Base-by-base conservation (phyloP, 2,888 invertebrate genomes). In the Heliothis peltigera region DNA sequence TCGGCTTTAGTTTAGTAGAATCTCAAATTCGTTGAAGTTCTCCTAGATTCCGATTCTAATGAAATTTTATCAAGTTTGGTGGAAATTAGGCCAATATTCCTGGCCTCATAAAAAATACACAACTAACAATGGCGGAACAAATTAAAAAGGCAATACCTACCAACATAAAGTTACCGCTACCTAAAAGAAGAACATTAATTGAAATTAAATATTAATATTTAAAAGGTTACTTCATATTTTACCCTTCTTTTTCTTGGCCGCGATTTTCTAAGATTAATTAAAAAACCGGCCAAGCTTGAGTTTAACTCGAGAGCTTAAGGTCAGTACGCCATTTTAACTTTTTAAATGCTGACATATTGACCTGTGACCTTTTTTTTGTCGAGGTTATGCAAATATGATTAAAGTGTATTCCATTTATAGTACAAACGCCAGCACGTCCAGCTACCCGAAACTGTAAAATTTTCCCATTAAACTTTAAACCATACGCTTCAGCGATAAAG, bases 241-340 rank as follows among this genome's bases (percentile, higher is more conserved):
- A 43, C 53, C 46, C 19, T 58, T 35, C 25, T 44, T 71, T 75
- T 76, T 74, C 49, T 60, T 43, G 7, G 21, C 62, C n/a, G 43
- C 48, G 61, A 66, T 71, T 74, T 71, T 22, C 56, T 66, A 47
- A 72, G 61, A 71, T 59, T 76, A 74, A 74, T 74, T 74, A 76
- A 76, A 71, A 74, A 57, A 44, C 62, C 77, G 49, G 72, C 72
- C 72, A 76, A 61, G 72, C 67, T 66, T 21, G 66, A 62, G 44
- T 54, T 44, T 18, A 25, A 21, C 58, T 57, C 46, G 54, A 65
- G 62, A 46, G 49, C 19, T 66, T 51, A 76, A 74, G 77, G 77
- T 66, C 73, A 66, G 73, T 62, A 59, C 43, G 58, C 28, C 55
- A 49, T 56, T 65, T 74, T 56, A 61, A 61, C 48, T 64, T 69